phyloP scores from a whole-genome alignment of 2,797 vertebrate species.

The Phalanger gymnotis region DNA sequence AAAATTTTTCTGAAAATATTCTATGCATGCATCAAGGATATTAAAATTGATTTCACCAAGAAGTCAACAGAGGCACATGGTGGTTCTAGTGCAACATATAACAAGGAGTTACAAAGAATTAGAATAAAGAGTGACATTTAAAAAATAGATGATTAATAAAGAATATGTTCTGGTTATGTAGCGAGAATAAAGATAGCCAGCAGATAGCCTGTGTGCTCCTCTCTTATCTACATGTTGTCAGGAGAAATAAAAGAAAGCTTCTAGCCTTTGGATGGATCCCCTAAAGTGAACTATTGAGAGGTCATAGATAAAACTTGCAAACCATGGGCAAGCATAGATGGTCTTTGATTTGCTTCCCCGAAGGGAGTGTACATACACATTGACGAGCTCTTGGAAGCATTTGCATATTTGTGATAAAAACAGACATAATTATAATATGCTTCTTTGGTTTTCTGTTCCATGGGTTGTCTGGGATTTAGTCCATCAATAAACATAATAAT shows the following conservation, averaged over 20 bases:
- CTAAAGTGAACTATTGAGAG: not conserved
- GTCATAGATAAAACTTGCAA: not conserved
- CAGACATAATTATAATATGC: not conserved
- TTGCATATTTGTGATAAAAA: not conserved
- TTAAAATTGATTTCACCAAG: not conserved
- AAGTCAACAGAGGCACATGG: not conserved
- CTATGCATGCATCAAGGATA: not conserved
- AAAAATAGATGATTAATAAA: not conserved
- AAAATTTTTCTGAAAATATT: not conserved
- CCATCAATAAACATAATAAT: not conserved
- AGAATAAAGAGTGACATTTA: not conserved
- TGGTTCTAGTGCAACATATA: not conserved
- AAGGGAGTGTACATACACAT: not conserved
- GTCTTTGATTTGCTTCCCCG: not conserved
- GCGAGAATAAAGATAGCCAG: not conserved
- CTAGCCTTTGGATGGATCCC: not conserved
- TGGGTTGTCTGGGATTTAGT: not conserved
- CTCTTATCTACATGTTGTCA: not conserved
- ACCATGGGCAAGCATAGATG: not conserved
- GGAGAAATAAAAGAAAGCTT: not conserved
- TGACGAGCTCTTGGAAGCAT: not conserved
- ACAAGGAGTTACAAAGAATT: not conserved
- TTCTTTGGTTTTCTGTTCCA: not conserved
- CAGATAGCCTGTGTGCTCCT: not conserved
- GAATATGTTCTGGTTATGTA: not conserved